Evolutionary conservation across 2,888 invertebrate species (phyloP), one percentile per base, ranked within the genome.

Genomic region (Chesias legatella): DNA sequence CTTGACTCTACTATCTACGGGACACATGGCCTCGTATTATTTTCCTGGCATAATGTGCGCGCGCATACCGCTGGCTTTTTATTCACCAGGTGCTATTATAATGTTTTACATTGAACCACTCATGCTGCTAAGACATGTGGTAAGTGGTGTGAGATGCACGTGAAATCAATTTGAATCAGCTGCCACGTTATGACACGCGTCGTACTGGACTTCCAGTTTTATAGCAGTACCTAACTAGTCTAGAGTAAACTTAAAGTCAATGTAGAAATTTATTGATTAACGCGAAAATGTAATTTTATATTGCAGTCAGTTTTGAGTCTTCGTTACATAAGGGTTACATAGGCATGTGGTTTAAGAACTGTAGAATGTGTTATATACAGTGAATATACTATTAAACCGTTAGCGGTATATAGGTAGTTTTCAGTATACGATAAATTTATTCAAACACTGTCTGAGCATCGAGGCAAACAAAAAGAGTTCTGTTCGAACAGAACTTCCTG

Each of bases 401-500:
- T 17, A 17, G 3, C 13, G 5, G 13, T 17, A 17, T 3, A 17
- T 17, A 17, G 2, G 13, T 17, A 17, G 13, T 3, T 17, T n/a
- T n/a, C n/a, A 17, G 13, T 17, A 17, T 3, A 17, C n/a, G n/a
- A 17, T 53, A 41, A 40, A 36, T 40, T 10, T 58, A 58, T 53
- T 45, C 42, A 48, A 37, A 53, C 43, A 43, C 53, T 58, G 53
- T 58, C 59, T 58, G 53, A 40, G 35, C 44, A 44, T 44, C 33
- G 33, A 44, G 55, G 51, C 49, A 58, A 70, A 73, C 63, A 65
- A 70, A 70, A 72, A 66, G 57, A n/a, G n/a, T n/a, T n/a, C n/a
- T n/a, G n/a, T n/a, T n/a, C n/a, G n/a, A n/a, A 63, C 62, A 59
- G 63, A 66, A 62, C 62, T 77, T 77, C 69, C 70, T 70, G 64